Conservation (phyloP, 2,113 vertebrate genomes). For the Echinops telfairi region DNA sequence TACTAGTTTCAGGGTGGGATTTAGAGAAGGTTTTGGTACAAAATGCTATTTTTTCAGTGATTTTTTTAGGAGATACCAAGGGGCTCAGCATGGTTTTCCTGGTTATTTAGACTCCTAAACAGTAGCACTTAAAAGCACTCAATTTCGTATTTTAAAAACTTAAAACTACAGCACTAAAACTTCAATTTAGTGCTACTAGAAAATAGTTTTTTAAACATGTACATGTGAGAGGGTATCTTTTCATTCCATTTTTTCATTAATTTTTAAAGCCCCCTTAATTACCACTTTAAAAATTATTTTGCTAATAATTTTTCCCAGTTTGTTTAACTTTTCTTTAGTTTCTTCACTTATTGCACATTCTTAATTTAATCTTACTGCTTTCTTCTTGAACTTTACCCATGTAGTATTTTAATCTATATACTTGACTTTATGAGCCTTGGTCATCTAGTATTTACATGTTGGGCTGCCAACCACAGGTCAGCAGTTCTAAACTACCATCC, state of each 20-base stretch:
- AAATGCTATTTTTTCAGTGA: neutral
- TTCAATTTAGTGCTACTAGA: neutral
- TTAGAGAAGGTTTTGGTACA: neutral
- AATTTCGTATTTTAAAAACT: neutral
- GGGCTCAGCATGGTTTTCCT: neutral
- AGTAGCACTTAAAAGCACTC: neutral
- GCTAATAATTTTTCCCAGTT: neutral
- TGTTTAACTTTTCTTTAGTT: neutral
- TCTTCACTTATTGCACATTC: neutral
- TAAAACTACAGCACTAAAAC: neutral
- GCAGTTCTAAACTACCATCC: no score
- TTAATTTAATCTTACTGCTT: neutral
- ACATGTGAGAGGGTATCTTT: no score
- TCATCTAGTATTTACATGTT: no score
- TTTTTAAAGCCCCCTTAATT: no score
- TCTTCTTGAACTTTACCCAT: neutral
- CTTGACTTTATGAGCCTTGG: neutral
- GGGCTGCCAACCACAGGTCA: no score
- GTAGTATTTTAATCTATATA: neutral
- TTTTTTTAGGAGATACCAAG: neutral
- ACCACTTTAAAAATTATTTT: neutral
- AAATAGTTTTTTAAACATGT: neutral
- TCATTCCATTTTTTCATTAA: no score
- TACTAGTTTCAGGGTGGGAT: neutral
- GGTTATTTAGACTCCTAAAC: neutral